Base-by-base conservation (phyloP, 2,113 vertebrate species). In the Ceyx melanurus region DNA sequence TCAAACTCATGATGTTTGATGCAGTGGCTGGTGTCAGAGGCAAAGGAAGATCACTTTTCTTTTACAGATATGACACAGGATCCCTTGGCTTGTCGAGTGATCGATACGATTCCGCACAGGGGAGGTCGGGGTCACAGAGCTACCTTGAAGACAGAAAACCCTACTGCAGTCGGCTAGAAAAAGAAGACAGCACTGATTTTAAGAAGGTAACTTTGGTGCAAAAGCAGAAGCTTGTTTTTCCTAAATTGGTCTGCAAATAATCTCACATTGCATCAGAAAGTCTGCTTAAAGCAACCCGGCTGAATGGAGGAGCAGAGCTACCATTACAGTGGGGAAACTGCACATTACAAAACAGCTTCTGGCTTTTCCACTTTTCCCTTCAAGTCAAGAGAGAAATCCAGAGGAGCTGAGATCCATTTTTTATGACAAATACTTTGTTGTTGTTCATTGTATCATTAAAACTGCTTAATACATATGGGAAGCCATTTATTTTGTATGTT, bases 101-200 rank as follows among this genome's bases (percentile, higher is more conserved):
- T 93, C 98, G 98, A 43, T 98, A 98, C 3, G 98, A 99, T 86
- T 91, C 98, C 84, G 97, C 97, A 2, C 96, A 97, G 89, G 98
- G 98, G 81, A 97, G 98, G 10, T 96, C 97, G 3, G 97, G 94
- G 29, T 97, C 97, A 7, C 98, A 97, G 64, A 97, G 98, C 94
- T 98, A 98, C 17, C 97, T 98, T 45, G 99, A 99, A 96, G 98
- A 98, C 91, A 97, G 98, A 92, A 98, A 98, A 97, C 97, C 98
- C 1, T 98, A 98, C 81, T 97, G 98, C n/a, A 99, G 98, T 96
- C 98, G 98, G 73, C 95, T 98, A 97, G 98, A 99, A 51, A 98
- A 98, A 97, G 99, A 99, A 64, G 99, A 99, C 93, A 91, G 98
- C 96, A 98, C 98, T 91, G 99, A 99, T 97, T 99, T 99, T 95